Base-by-base conservation (phyloP, 2,797 vertebrate genomes). In the Moxostoma hubbsi region DNA sequence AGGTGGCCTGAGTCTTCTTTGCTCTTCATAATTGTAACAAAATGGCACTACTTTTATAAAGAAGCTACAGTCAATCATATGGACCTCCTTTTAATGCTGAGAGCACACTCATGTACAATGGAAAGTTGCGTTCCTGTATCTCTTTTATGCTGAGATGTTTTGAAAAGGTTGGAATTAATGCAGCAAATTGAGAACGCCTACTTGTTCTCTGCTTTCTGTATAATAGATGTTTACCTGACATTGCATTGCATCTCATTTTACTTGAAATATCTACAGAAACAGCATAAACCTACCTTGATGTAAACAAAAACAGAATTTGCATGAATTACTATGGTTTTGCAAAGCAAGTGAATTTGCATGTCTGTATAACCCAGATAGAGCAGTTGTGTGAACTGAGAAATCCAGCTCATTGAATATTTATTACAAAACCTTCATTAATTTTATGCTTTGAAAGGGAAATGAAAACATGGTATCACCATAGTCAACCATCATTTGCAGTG, bases 31-130 rank as follows among this genome's bases (percentile, higher is more conserved):
- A 13, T 11, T 59, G 12, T 10, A 15, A 11, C 69, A 24, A 8
- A 57, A 6, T 58, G 45, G n/a, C 12, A 7, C 54, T 67, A 51
- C 49, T 58, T 77, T 73, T 58, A 75, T 36, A n/a, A 57, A 51
- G 68, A 64, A 76, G 47, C 47, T 58, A 50, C 69, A 66, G 80
- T 79, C 72, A 68, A 53, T 75, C 72, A 67, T 69, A 67, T 59
- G 43, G 62, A 63, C 58, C 59, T 75, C 43, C 47, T 75, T 63
- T 75, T 71, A 67, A 79, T 81, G 69, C 78, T 69, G 66, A 80
- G 83, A 64, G 80, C 73, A 76, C 57, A 77, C 62, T 75, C 47
- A 67, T 43, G 77, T 18, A 49, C 74, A 66, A 47, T 73, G 46
- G 67, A 70, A 68, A 82, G 55, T 73, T 70, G 54, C 46, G 46